A percentile compares a stretch with the other conserved stretches of the same genome.
Conservation (phyloP, 2,888 invertebrate genomes). For the Stenotaenia linearis region DNA sequence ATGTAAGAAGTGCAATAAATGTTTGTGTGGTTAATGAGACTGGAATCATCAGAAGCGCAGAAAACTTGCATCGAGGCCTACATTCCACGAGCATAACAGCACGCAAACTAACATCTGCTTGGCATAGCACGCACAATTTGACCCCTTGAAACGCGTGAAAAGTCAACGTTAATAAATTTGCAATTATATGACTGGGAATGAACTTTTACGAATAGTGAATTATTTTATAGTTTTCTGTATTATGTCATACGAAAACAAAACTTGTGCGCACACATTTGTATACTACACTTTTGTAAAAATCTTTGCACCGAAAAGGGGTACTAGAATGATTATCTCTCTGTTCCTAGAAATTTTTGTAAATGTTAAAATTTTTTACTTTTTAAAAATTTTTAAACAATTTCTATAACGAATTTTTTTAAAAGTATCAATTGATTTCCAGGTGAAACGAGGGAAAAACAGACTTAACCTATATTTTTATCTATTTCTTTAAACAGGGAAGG, state of each 20-base stretch:
- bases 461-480: background rate
- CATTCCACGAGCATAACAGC: background rate
- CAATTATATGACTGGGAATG: background rate
- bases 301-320: too few species aligned
- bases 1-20: background rate
- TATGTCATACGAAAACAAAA: too few species aligned
- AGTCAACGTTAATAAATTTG: background rate
- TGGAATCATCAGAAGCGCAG: background rate
- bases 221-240: too few species aligned
- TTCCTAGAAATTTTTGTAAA: too few species aligned
- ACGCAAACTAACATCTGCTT: background rate
- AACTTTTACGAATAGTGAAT: background rate
- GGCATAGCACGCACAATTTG: background rate
- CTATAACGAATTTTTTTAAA: too few species aligned
- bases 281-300: too few species aligned
- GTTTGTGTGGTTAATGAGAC: background rate
- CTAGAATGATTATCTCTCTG: too few species aligned
- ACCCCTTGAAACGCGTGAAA: background rate
- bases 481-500: background rate
- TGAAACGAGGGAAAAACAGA: background rate
- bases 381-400: too few species aligned
- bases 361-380: too few species aligned
- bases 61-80: background rate
- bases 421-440: too few species aligned
- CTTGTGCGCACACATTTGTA: too few species aligned